phyloP scores from a whole-genome alignment of 1,140 invertebrate species.

The Heliconius eleuchia region DNA sequence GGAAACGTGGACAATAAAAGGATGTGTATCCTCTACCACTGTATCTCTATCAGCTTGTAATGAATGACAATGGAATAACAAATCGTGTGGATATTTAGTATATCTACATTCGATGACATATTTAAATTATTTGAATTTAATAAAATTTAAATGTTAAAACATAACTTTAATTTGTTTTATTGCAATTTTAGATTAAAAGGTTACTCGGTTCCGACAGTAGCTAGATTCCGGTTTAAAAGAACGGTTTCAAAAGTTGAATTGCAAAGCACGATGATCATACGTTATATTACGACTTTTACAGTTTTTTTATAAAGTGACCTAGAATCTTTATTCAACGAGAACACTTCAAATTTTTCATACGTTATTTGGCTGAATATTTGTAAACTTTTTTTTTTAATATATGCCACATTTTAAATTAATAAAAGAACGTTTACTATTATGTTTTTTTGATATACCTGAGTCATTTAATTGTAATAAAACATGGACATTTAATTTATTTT shows the following conservation, averaged over 20 bases:
- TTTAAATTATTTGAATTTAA: too few species aligned
- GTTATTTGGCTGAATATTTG: background rate
- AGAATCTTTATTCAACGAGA: background rate
- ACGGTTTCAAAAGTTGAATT: conserved; percentile 6
- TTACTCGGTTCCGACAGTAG: background rate
- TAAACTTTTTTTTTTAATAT: too few species aligned
- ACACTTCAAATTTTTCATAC: background rate
- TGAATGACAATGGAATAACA: conserved; percentile 38
- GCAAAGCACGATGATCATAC: background rate
- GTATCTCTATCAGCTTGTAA: conserved; percentile 28
- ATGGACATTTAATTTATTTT: too few species aligned
- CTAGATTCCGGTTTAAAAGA: conserved; percentile 6
- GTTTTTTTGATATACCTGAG: too few species aligned
- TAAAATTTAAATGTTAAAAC: too few species aligned
- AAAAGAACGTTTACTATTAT: too few species aligned
- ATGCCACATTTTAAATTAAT: too few species aligned
- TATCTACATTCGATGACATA: too few species aligned
- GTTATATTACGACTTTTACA: conserved; percentile 12
- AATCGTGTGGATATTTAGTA: background rate
- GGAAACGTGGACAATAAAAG: conserved; percentile 33
- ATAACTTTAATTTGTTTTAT: background rate
- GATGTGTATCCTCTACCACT: conserved; percentile 36
- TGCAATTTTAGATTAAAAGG: background rate
- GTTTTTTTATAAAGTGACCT: conserved; percentile 8
- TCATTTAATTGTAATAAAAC: too few species aligned